Percentiles rank a stretch among this genome's conserved stretches.
phyloP scores from a whole-genome alignment of 1,140 invertebrate genomes.

The Triops cancriformis region DNA sequence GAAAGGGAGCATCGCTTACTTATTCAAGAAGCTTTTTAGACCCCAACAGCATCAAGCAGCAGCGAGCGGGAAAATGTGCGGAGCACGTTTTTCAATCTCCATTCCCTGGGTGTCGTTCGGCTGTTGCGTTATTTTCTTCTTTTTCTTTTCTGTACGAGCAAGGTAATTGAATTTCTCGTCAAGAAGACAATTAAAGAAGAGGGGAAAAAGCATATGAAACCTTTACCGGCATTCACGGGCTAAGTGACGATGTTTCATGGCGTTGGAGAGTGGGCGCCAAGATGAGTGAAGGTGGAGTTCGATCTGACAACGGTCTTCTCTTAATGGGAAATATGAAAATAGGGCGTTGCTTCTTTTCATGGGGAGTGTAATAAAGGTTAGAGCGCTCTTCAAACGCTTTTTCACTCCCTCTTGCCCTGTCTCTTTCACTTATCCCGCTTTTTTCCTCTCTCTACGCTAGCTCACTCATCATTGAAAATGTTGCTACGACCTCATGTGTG shows the following conservation, averaged over 20 bases:
- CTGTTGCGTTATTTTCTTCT: neutral
- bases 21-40: constrained; percentile 14
- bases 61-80: neutral
- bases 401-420: neutral
- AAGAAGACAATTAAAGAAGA: neutral
- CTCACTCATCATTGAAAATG: neutral
- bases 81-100: constrained; percentile 3
- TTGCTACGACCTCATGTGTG: neutral
- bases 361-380: neutral
- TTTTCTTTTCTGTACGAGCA: no score
- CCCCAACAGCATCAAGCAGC: neutral
- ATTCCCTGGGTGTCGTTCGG: neutral
- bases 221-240: neutral
- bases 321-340: neutral
- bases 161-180: constrained; percentile 7
- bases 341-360: neutral
- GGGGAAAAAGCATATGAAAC: neutral
- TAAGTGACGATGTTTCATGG: neutral
- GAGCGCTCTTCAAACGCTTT: neutral
- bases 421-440: neutral
- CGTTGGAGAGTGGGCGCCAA: neutral
- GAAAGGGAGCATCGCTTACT: constrained; percentile 9
- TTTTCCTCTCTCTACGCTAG: neutral
- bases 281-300: neutral
- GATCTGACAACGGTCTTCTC: neutral